Evolutionary conservation across 2,113 vertebrate genomes (phyloP).

Genomic region (Nibea coibor): DNA sequence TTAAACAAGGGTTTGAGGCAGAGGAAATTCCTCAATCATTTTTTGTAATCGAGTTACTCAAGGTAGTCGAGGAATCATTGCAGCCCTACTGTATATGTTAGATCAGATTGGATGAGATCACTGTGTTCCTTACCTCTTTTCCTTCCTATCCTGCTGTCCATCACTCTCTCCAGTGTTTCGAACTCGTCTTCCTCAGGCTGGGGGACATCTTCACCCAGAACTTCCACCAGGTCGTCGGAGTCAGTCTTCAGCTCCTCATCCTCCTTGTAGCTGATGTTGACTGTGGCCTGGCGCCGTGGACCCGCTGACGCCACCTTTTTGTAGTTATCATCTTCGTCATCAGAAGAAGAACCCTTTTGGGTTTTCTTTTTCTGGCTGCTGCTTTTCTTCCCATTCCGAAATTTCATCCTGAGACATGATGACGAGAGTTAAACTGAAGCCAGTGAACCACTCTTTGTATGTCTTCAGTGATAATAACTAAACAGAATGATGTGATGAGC

Average conservation of each 20-base stretch:
- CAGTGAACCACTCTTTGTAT: neutral
- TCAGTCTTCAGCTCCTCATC: constrained; percentile 97
- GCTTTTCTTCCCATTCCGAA: constrained; percentile 92
- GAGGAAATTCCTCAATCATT: too few relatives aligned
- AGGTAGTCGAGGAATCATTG: too few relatives aligned
- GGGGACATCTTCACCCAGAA: constrained; percentile 95
- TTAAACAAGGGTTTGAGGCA: too few relatives aligned
- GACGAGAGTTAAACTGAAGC: neutral
- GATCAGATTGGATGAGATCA: neutral
- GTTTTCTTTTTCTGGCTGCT: constrained; percentile 88
- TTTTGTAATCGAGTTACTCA: too few relatives aligned
- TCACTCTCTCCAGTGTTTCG: constrained; percentile 97
- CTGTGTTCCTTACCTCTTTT: constrained; percentile 88
- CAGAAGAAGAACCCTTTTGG: constrained; percentile 88
- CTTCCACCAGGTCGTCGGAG: constrained; percentile 96
- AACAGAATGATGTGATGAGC: neutral
- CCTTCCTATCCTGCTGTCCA: constrained; percentile 92
- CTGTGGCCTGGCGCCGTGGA: constrained; percentile 95
- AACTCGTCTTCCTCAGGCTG: constrained; percentile 97
- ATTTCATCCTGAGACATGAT: constrained; percentile 84
- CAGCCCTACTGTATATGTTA: too few relatives aligned
- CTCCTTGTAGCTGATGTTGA: constrained; percentile 98
- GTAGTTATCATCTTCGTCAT: constrained; percentile 86
- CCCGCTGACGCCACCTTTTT: constrained; percentile 90
- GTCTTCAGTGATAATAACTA: neutral